Evolutionary conservation across 2,888 invertebrate genomes (phyloP).

Genomic region (Auanema freiburgensis): DNA sequence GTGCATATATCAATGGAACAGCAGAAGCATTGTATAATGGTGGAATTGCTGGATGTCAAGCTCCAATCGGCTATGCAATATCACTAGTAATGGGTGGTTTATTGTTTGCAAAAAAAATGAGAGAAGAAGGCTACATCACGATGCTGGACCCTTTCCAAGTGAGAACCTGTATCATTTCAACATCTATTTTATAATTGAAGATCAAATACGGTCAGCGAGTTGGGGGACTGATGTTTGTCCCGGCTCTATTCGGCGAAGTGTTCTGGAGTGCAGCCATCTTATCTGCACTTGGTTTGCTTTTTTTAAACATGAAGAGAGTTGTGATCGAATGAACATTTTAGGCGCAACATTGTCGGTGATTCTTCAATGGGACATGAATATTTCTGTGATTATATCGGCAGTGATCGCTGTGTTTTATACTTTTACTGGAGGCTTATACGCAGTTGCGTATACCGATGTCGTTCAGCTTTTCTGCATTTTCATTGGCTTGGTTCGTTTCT

Average conservation of each 20-base stretch:
- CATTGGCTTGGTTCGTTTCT: constrained; percentile 78
- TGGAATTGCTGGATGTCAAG: constrained; percentile 89
- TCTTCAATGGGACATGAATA: constrained; percentile 88
- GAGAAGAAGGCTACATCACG: constrained; percentile 87
- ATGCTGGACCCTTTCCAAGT: constrained; percentile 88
- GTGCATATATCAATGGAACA: constrained; percentile 98
- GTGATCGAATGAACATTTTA: constrained; percentile 64
- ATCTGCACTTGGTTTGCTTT: constrained; percentile 79
- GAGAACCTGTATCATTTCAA: neutral
- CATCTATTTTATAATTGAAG: constrained; percentile 69
- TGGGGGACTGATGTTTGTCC: constrained; percentile 92
- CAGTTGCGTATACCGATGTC: constrained; percentile 97
- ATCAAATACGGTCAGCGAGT: constrained; percentile 93
- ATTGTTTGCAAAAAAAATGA: constrained; percentile 97
- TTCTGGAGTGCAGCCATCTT: constrained; percentile 99
- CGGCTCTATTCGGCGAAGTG: constrained; percentile 93
- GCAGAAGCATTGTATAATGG: constrained; percentile 92
- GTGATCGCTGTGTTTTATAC: constrained; percentile 96
- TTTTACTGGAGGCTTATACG: constrained; percentile 84
- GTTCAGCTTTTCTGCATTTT: constrained; percentile 97
- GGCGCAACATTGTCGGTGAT: constrained; percentile 95
- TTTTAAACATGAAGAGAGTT: neutral
- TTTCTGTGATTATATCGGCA: constrained; percentile 90
- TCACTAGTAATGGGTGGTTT: constrained; percentile 90
- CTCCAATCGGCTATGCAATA: constrained; percentile 96